phyloP scores from a whole-genome alignment of 2,797 vertebrate species.

The Trachops cirrhosus region DNA sequence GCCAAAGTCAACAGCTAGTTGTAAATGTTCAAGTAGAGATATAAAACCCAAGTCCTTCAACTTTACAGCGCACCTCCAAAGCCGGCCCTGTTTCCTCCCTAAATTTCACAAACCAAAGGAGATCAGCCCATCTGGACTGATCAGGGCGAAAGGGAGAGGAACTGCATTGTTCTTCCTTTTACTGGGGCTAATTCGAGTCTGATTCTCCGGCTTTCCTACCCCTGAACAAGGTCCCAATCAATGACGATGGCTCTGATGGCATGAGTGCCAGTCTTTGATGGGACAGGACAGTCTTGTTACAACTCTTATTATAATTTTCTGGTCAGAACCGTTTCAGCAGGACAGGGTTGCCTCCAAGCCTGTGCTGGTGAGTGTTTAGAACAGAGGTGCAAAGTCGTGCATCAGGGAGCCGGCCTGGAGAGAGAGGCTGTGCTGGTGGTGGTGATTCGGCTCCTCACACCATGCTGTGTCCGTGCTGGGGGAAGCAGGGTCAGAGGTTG shows the following conservation, averaged over 20 bases:
- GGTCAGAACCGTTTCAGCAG: neutral
- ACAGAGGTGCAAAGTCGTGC: neutral
- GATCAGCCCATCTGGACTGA: neutral
- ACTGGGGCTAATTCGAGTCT: neutral
- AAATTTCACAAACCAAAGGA: neutral
- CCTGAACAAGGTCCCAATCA: neutral
- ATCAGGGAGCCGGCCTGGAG: neutral
- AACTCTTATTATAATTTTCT: neutral
- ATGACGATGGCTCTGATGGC: neutral
- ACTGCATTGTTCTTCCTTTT: neutral
- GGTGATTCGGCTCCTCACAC: neutral
- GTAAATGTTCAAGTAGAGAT: neutral
- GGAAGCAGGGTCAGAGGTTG: neutral
- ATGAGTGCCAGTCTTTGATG: neutral
- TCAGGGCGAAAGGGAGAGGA: neutral
- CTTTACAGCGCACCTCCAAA: neutral
- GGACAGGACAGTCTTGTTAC: neutral
- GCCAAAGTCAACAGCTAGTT: neutral
- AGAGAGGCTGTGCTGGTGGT: neutral
- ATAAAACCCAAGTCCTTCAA: neutral
- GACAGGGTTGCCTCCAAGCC: neutral
- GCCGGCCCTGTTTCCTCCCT: neutral
- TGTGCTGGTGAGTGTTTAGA: neutral
- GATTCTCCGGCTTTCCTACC: neutral
- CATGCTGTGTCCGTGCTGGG: neutral